Evolutionary conservation across 2,797 vertebrate genomes (phyloP), one percentile per base, ranked within the genome.

Genomic region (Picus viridis): DNA sequence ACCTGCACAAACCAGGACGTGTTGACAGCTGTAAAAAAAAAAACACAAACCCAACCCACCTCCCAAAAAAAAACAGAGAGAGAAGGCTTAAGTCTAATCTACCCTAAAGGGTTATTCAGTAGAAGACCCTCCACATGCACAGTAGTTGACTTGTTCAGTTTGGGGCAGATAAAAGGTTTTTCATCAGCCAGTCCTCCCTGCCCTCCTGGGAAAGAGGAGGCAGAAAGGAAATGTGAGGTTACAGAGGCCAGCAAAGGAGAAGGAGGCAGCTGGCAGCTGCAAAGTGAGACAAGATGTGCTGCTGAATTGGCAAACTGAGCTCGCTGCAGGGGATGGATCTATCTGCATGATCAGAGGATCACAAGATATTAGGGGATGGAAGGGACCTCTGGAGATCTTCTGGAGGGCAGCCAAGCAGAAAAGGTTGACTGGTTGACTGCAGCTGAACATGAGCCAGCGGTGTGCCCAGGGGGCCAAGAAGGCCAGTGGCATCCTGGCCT

Each of bases 131-230:
- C 22, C 47, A 27, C 22, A 3, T 18, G 39, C 24, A 74, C 91
- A 95, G 92, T 88, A 47, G 86, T 16, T 32, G 72, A 54, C 80
- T 95, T 95, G 92, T 93, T 95, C 34, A 4, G 73, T 22, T 93
- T 54, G 4, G 0, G 23, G 19, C 54, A 63, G 86, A 88, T 88
- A 72, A 94, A 95, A 94, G 69, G 18, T n/a, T 64, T 95, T 95
- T 88, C 49, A 76, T 57, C 84, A 76, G n/a, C 20, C 32, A 20
- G 36, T 36, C 62, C 83, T 78, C 36, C 30, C 51, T 71, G 1
- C 30, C 23, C 41, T 49, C 64, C 26, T 10, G 6, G 65, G 67
- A 32, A 61, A 24, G 43, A 57, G 64, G 34, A 43, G 17, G 45
- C 59, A 65, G 86, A 57, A 80, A 39, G 83, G 86, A 84, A 91